These are phyloP conservation scores for Eumacrocentrus americanus DNA, from an alignment of 2,888 invertebrate species.

Conservation along the genomic window DNA sequence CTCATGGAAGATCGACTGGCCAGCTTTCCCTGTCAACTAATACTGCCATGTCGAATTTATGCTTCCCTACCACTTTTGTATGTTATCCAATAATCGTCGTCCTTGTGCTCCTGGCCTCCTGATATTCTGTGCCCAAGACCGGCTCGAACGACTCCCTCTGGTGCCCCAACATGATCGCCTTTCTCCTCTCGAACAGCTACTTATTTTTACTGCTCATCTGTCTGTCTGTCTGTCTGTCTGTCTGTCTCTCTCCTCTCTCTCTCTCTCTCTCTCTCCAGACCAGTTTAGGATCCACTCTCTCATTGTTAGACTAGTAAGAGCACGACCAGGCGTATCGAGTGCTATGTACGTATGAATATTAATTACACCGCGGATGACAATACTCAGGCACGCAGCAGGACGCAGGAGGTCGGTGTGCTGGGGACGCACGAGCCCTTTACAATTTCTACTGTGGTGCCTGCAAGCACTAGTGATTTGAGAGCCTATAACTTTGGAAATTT, in stretches of 20 bases:
- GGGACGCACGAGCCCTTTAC: constrained; percentile 42
- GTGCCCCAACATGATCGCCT: neutral
- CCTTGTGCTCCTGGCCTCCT: constrained; percentile 48
- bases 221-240: neutral
- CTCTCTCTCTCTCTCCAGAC: neutral
- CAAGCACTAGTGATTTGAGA: neutral
- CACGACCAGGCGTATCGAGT: neutral
- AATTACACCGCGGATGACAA: constrained; percentile 60
- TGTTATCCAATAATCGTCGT: constrained; percentile 57
- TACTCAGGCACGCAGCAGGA: constrained; percentile 50
- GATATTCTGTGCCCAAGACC: constrained; percentile 47
- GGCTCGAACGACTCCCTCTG: constrained; percentile 39
- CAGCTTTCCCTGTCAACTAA: neutral
- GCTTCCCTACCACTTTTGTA: constrained; percentile 60
- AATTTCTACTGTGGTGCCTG: neutral
- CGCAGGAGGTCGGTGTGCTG: constrained; percentile 46
- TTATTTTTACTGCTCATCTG: neutral
- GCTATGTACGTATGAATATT: constrained; percentile 56
- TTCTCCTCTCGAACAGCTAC: neutral
- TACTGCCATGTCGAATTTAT: constrained; percentile 45
- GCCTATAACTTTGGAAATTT: no score
- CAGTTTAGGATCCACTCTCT: neutral
- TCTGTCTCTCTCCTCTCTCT: neutral
- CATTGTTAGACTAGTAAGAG: neutral
- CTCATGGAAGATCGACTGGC: neutral